phyloP scores from a whole-genome alignment of 37 sponge, comb jelly and placozoan genomes.

The Oopsacas minuta region DNA sequence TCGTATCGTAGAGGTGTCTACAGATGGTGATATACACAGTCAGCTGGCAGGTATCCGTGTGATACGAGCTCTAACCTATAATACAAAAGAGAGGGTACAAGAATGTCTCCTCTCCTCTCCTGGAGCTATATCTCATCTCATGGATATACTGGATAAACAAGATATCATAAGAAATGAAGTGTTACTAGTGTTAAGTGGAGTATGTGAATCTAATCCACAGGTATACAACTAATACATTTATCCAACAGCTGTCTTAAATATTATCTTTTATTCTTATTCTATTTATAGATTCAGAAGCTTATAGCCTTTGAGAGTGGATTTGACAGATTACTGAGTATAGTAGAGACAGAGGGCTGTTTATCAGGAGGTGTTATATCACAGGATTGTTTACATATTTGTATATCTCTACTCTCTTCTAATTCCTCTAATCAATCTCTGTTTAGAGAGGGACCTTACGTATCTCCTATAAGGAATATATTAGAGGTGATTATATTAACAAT shows the following conservation, averaged over 20 bases:
- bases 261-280: no score
- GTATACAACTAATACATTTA: no score
- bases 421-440: constrained; percentile 11
- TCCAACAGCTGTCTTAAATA: background rate
- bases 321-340: background rate
- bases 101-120: background rate
- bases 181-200: background rate
- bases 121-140: background rate
- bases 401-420: background rate
- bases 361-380: background rate
- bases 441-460: background rate
- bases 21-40: background rate
- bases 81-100: background rate
- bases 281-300: constrained; percentile 3
- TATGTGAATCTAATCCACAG: background rate
- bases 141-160: background rate
- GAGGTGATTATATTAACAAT: no score
- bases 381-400: background rate
- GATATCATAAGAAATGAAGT: background rate
- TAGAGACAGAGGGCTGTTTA: background rate
- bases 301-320: constrained; percentile 1
- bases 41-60: background rate
- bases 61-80: background rate
- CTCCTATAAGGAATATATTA: background rate
- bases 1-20: background rate